Base-by-base conservation (phyloP, 1,140 invertebrate genomes). In the Andricus grossulariae region DNA sequence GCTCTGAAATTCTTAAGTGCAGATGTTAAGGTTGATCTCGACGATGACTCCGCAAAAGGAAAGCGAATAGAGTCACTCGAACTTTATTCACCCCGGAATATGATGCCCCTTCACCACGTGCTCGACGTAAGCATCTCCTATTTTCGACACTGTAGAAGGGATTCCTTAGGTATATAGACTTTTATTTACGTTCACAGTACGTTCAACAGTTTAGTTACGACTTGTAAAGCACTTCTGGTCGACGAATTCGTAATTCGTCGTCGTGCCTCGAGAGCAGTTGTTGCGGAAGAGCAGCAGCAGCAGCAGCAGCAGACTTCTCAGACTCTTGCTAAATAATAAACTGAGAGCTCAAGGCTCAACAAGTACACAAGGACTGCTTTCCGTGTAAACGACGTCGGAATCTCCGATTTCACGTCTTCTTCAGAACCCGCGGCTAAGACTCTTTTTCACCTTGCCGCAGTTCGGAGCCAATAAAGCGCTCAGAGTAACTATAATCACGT, bases 291-390 rank as follows among this genome's bases (percentile, higher is more conserved):
- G 60, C 25, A 66, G n/a, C 32, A 66, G 60, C 25, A n/a, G n/a
- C n/a, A n/a, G 57, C 25, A 60, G 60, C 25, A 16, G 25, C 57
- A 66, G 66, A 81, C 76, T 77, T 76, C 50, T 21, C 66, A 49
- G 73, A 51, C 75, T 80, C 72, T 76, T 75, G 73, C 70, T 73
- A 66, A 76, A 77, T 72, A 72, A 74, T 73, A 75, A 73, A 72
- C 60, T 39, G 51, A 50, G 55, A 50, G 80, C 51, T 74, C 71
- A 57, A 80, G 78, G 83, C 77, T 86, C 85, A 86, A 86, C 83
- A 86, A 86, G 85, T 86, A 85, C 82, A 83, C 80, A 79, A 76
- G 78, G 15, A 66, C 21, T 66, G 60, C 60, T 39, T 66, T 39
- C 12, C 45, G 13, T 39, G 60, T 66, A 45, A 45, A 66, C 32